These are phyloP conservation scores for Clarias magur DNA, from an alignment of 2,113 vertebrate genomes.

Conservation along the genomic window DNA sequence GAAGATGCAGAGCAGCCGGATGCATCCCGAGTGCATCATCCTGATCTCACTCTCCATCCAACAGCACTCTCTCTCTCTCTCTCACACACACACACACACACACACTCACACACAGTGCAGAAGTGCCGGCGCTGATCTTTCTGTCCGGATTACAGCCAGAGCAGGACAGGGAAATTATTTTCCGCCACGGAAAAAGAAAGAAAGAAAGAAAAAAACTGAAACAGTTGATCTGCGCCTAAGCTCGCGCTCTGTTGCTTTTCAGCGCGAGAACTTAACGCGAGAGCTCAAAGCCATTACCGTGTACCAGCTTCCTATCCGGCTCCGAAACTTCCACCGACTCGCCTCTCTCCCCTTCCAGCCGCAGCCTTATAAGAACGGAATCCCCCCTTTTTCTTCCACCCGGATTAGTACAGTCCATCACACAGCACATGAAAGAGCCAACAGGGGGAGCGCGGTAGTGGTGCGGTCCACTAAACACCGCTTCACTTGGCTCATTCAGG, in stretches of 20 bases:
- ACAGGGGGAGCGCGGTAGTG: background rate
- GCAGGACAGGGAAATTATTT: background rate
- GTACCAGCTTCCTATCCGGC: background rate
- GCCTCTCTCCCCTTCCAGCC: background rate
- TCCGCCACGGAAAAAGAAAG: background rate
- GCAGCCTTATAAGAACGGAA: conserved; percentile 4
- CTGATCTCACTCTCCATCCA: conserved; percentile 3
- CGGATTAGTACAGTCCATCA: conserved; percentile 14
- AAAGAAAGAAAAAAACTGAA: background rate
- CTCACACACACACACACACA: background rate
- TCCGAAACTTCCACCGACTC: conserved; percentile 23
- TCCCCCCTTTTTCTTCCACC: background rate
- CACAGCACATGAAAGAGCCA: background rate
- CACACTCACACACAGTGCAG: background rate
- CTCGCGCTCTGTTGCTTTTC: background rate
- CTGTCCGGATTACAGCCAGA: background rate
- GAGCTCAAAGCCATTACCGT: background rate
- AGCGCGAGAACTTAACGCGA: background rate
- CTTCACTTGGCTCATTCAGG: background rate
- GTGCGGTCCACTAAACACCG: background rate
- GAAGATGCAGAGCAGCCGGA: conserved; percentile 7
- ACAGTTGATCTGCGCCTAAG: background rate
- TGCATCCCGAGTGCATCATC: conserved; percentile 15
- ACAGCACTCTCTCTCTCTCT: conserved; percentile 1
- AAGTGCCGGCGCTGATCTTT: background rate